phyloP scores from a whole-genome alignment of 1,140 invertebrate genomes.

The Gonatopus flavifemur region DNA sequence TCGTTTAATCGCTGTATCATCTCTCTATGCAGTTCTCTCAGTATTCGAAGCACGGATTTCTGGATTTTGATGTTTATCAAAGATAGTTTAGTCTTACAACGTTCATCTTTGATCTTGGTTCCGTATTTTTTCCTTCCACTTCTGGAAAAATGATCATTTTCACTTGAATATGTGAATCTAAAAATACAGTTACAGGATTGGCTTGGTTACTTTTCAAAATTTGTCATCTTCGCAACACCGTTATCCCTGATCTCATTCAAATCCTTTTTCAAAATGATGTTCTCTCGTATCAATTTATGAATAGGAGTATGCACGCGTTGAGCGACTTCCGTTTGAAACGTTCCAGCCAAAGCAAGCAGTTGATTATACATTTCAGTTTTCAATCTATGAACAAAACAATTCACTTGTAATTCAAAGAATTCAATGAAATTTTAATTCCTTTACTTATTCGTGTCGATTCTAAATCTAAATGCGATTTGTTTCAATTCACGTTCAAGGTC shows the following conservation, averaged over 20 bases:
- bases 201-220: too few species aligned
- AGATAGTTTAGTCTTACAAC: slow-evolving; percentile 3
- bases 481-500: slow-evolving; percentile 20
- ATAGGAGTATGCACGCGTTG: slow-evolving; percentile 22
- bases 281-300: slow-evolving; percentile 40
- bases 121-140: background rate
- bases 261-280: slow-evolving; percentile 39
- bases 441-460: slow-evolving; percentile 40
- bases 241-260: slow-evolving; percentile 15
- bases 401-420: background rate
- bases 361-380: slow-evolving; percentile 37
- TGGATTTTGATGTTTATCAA: slow-evolving; percentile 25
- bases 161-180: slow-evolving; percentile 1
- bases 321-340: slow-evolving; percentile 35
- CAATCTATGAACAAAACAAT: slow-evolving; percentile 29
- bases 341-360: slow-evolving; percentile 28
- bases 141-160: slow-evolving; percentile 11
- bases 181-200: slow-evolving; percentile 1
- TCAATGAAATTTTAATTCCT: background rate
- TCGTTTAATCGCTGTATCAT: slow-evolving; percentile 7
- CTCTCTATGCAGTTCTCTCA: slow-evolving; percentile 6
- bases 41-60: slow-evolving; percentile 8
- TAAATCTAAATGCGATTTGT: slow-evolving; percentile 29
- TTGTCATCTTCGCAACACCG: slow-evolving; percentile 8
- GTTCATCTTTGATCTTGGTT: slow-evolving; percentile 1